phyloP scores from a whole-genome alignment of 37 sponge, comb jelly and placozoan species.

The Amphimedon queenslandica region DNA sequence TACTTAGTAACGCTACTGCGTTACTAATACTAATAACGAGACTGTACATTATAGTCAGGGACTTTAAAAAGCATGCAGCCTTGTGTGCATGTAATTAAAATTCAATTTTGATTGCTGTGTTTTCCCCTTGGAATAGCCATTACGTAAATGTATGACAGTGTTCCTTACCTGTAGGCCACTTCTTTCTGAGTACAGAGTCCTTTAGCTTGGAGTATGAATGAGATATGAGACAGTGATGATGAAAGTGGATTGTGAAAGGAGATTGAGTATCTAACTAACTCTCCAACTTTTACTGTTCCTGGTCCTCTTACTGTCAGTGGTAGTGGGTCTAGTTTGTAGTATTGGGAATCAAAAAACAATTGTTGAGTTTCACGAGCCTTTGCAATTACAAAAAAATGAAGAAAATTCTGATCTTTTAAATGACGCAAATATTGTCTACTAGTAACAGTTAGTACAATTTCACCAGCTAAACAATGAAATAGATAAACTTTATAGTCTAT shows the following conservation, averaged over 20 bases:
- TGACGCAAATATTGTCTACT: constrained; percentile 51
- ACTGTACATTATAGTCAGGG: too few species aligned
- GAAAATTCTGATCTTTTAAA: constrained; percentile 51
- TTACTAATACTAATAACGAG: too few species aligned
- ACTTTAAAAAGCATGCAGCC: too few species aligned
- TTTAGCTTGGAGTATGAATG: constrained; percentile 55
- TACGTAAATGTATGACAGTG: background rate
- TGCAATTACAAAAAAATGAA: constrained; percentile 70
- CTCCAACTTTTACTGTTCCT: constrained; percentile 25
- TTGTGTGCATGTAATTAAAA: too few species aligned
- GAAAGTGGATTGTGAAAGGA: constrained; percentile 48
- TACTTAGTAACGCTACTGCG: too few species aligned
- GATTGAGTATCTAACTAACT: constrained; percentile 35
- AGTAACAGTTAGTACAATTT: constrained; percentile 54
- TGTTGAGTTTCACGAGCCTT: constrained; percentile 67
- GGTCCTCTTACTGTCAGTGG: constrained; percentile 34
- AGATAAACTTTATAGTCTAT: too few species aligned
- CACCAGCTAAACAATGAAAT: constrained; percentile 39
- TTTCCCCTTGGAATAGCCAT: too few species aligned
- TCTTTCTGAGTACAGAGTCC: constrained; percentile 66
- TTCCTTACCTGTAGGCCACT: constrained; percentile 63
- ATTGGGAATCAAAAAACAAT: constrained; percentile 47
- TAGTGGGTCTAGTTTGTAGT: constrained; percentile 41
- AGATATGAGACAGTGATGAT: constrained; percentile 39
- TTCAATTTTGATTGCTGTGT: too few species aligned